Evolutionary conservation across 92 coral and sea anemone genomes (phyloP).

Genomic region (Plumapathes pennacea): DNA sequence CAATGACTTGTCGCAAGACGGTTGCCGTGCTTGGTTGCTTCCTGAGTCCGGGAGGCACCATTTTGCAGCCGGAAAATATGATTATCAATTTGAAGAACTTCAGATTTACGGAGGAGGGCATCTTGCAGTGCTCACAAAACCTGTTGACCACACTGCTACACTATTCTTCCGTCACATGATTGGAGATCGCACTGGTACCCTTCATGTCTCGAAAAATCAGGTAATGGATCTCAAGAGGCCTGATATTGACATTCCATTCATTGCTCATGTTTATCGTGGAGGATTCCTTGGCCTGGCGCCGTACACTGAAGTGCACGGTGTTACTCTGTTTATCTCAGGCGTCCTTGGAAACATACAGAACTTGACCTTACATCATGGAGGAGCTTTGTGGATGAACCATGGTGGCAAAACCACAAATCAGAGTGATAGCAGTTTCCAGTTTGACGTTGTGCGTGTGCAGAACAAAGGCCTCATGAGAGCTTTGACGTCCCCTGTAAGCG

Average conservation of each 20-base stretch:
- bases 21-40: slow-evolving; percentile 92
- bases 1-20: slow-evolving; percentile 76
- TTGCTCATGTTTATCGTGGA: slow-evolving; percentile 83
- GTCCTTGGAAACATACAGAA: slow-evolving; percentile 81
- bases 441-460: slow-evolving; percentile 83
- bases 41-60: slow-evolving; percentile 89
- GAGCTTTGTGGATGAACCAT: slow-evolving; percentile 91
- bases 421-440: slow-evolving; percentile 71
- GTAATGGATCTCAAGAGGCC: slow-evolving; percentile 91
- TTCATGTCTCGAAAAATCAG: slow-evolving; percentile 84
- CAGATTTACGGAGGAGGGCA: slow-evolving; percentile 98
- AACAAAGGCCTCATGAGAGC: slow-evolving; percentile 77
- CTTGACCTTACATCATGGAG: slow-evolving; percentile 95
- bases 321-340: slow-evolving; percentile 89
- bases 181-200: slow-evolving; percentile 92
- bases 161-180: slow-evolving; percentile 90
- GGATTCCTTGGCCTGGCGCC: slow-evolving; percentile 96
- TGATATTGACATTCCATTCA: slow-evolving; percentile 89
- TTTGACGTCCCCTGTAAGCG: slow-evolving; percentile 73
- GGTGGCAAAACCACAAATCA: slow-evolving; percentile 82
- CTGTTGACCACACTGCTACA: slow-evolving; percentile 78
- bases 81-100: slow-evolving; percentile 94
- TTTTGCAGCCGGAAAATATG: slow-evolving; percentile 70
- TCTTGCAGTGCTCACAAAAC: slow-evolving; percentile 84
- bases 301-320: slow-evolving; percentile 94